phyloP scores from a whole-genome alignment of 2,888 invertebrate species.

The Euspilapteryx auroguttella region DNA sequence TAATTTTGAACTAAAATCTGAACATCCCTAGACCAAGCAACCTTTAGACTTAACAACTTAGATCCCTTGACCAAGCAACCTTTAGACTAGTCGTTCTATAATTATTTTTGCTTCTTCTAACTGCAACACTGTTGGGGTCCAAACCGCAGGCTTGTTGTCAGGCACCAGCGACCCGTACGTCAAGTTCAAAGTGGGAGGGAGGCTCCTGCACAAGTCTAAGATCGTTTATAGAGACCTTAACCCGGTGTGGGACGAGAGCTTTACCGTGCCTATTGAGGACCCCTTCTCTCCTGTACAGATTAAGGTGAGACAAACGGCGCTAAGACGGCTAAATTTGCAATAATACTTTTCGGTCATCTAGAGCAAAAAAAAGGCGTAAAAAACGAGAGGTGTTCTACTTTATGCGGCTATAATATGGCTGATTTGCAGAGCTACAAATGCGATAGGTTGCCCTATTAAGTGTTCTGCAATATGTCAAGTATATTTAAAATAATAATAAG shows the following conservation, averaged over 20 bases:
- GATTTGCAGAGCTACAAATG: too few relatives aligned
- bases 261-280: slow-evolving; percentile 90
- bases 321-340: too few relatives aligned
- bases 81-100: slow-evolving; percentile 17
- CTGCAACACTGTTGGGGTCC: slow-evolving; percentile 34
- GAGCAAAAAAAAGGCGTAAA: too few relatives aligned
- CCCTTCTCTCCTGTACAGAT: slow-evolving; percentile 82
- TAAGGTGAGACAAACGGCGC: slow-evolving; percentile 62
- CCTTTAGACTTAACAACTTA: too few relatives aligned
- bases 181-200: slow-evolving; percentile 88
- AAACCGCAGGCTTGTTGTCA: slow-evolving; percentile 61
- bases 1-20: neutral
- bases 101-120: slow-evolving; percentile 27
- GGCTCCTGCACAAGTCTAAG: slow-evolving; percentile 89
- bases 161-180: slow-evolving; percentile 98
- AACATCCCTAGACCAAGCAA: too few relatives aligned
- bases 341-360: too few relatives aligned
- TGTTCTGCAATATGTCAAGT: neutral
- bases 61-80: too few relatives aligned
- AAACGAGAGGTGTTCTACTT: too few relatives aligned
- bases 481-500: slow-evolving; percentile 1
- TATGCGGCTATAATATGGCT: too few relatives aligned
- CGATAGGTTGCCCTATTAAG: neutral
- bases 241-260: slow-evolving; percentile 97
- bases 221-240: slow-evolving; percentile 94